These are phyloP conservation scores for Myotis daubentonii DNA, from an alignment of 2,797 vertebrate genomes.

Conservation along the genomic window DNA sequence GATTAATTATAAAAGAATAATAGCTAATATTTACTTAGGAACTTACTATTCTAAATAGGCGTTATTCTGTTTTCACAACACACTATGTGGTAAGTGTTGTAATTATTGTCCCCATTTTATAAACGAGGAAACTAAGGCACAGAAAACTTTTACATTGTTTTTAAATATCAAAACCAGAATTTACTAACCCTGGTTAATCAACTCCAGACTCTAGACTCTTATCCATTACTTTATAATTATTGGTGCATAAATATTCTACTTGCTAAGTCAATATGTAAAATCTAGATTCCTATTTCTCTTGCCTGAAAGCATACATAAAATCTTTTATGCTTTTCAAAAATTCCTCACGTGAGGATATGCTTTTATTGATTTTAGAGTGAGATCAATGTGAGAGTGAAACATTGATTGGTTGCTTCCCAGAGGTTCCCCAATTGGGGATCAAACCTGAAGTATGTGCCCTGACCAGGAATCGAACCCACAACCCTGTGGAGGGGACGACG, in stretches of 20 bases:
- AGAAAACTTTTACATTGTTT: neutral
- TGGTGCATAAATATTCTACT: neutral
- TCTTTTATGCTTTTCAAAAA: neutral
- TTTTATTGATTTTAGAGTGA: neutral
- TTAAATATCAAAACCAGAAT: neutral
- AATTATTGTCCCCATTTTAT: neutral
- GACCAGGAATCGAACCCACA: neutral
- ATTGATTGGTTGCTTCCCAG: neutral
- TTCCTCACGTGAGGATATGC: neutral
- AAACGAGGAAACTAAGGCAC: neutral
- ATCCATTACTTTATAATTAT: neutral
- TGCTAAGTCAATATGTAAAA: neutral
- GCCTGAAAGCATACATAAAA: neutral
- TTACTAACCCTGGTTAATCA: neutral
- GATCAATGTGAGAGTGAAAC: neutral
- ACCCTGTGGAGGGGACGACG: neutral
- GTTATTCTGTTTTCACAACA: neutral
- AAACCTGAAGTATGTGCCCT: neutral
- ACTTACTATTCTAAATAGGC: neutral
- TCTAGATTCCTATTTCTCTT: neutral
- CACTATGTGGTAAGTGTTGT: neutral
- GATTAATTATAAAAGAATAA: constrained; percentile 11
- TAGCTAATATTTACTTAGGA: neutral
- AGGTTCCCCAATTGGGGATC: neutral
- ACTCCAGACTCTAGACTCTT: neutral